Conservation (phyloP, 2,888 invertebrate species). For the Malthinus seriepunctatus region DNA sequence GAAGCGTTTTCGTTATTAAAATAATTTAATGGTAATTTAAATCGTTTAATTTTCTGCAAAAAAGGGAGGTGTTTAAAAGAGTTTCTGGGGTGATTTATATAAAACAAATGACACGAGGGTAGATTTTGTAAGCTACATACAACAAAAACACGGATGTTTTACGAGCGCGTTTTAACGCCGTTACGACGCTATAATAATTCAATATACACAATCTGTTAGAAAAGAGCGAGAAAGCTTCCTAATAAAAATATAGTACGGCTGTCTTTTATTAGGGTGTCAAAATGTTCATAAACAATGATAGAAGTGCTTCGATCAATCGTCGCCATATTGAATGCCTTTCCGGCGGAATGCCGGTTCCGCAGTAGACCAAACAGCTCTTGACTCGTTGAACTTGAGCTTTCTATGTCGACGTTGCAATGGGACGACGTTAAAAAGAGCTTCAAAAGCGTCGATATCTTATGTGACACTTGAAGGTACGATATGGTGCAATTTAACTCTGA, state of each 20-base stretch:
- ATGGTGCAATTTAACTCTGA: slow-evolving; percentile 34
- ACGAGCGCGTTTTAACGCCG: slow-evolving; percentile 9
- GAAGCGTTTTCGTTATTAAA: no score
- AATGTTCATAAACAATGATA: slow-evolving; percentile 44
- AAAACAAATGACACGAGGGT: slow-evolving; percentile 6
- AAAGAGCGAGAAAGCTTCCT: slow-evolving; percentile 3
- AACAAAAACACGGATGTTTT: slow-evolving; percentile 11
- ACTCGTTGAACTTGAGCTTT: slow-evolving; percentile 9
- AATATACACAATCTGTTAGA: slow-evolving; percentile 17
- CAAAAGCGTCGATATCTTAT: slow-evolving; percentile 41
- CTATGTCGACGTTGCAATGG: slow-evolving; percentile 12
- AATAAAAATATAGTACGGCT: slow-evolving; percentile 25
- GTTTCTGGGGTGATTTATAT: background rate
- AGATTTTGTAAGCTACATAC: background rate
- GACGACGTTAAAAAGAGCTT: slow-evolving; percentile 22
- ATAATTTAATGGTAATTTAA: no score
- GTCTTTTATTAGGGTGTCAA: slow-evolving; percentile 38
- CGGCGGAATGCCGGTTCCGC: slow-evolving; percentile 34
- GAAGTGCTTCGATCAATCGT: slow-evolving; percentile 39
- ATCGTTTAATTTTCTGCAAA: no score
- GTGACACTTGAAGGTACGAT: slow-evolving; percentile 38
- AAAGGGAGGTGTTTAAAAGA: no score
- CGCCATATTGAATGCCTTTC: slow-evolving; percentile 39
- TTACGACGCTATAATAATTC: slow-evolving; percentile 16
- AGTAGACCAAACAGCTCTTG: slow-evolving; percentile 23